These are phyloP conservation scores for Shinisaurus crocodilurus DNA, from an alignment of 2,113 vertebrate genomes.

Conservation along the genomic window DNA sequence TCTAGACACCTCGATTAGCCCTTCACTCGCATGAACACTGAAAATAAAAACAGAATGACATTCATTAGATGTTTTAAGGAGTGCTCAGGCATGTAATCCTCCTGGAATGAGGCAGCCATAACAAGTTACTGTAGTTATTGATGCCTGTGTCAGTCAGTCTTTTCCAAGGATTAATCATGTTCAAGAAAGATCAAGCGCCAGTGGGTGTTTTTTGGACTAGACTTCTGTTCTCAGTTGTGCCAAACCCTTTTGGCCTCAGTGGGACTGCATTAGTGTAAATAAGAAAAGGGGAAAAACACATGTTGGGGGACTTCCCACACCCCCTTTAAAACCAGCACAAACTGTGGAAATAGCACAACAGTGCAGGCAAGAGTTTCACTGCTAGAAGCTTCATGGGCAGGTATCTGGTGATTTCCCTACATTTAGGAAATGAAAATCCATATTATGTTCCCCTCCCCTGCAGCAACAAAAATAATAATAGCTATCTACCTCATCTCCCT, in stretches of 20 bases:
- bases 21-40: slow-evolving; percentile 64
- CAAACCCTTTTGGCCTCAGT: slow-evolving; percentile 42
- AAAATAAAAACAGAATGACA: slow-evolving; percentile 74
- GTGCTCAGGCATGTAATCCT: slow-evolving; percentile 77
- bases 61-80: slow-evolving; percentile 75
- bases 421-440: neutral
- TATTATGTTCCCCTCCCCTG: no score
- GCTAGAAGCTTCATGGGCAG: neutral
- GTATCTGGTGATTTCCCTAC: neutral
- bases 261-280: neutral
- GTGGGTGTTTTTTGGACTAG: slow-evolving; percentile 67
- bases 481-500: no score
- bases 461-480: neutral
- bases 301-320: neutral
- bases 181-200: slow-evolving; percentile 63
- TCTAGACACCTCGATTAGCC: slow-evolving; percentile 54
- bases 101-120: slow-evolving; percentile 75
- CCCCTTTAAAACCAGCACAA: neutral
- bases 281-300: neutral
- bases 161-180: slow-evolving; percentile 73
- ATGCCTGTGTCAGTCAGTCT: slow-evolving; percentile 70
- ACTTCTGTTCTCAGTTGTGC: slow-evolving; percentile 44
- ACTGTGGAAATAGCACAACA: slow-evolving; percentile 8
- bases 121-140: slow-evolving; percentile 78
- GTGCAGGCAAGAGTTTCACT: neutral